A percentile compares a stretch with the other conserved stretches of the same genome.
Evolutionary conservation across 2,797 vertebrate species (phyloP).

Genomic region (Dendrocincla fuliginosa): DNA sequence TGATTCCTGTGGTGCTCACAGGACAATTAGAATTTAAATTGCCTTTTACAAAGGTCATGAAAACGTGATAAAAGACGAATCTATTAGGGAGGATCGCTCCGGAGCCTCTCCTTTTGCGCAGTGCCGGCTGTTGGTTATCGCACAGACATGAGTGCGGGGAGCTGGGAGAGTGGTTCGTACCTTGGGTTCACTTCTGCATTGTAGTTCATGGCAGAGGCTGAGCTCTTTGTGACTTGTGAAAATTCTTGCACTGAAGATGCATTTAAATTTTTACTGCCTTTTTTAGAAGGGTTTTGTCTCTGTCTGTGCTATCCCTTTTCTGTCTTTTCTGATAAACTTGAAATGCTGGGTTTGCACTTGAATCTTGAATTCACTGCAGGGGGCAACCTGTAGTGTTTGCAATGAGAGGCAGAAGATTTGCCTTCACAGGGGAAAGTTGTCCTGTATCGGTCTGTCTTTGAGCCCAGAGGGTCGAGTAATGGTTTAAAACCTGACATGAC

Average conservation of each 20-base stretch:
- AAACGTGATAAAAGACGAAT: conserved; percentile 78
- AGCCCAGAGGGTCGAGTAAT: background rate
- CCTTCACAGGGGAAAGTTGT: background rate
- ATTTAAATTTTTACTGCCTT: background rate
- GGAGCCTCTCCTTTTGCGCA: background rate
- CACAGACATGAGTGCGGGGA: background rate
- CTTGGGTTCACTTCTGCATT: conserved; percentile 4
- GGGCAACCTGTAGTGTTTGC: background rate
- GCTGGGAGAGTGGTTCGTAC: background rate
- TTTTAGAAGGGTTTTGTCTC: background rate
- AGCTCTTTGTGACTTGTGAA: background rate
- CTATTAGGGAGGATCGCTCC: conserved; percentile 67
- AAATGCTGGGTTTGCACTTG: background rate
- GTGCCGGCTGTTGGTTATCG: background rate
- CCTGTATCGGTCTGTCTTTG: background rate
- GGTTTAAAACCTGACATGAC: background rate
- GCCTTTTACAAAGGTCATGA: conserved; percentile 79
- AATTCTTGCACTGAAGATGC: background rate
- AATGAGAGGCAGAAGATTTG: background rate
- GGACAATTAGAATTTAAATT: conserved; percentile 82
- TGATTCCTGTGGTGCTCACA: conserved; percentile 77
- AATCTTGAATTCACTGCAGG: background rate
- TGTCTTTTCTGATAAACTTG: background rate
- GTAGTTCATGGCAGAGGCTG: conserved; percentile 16
- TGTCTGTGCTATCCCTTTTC: background rate